Base-by-base conservation (phyloP, 2,113 vertebrate genomes). In the Tragelaphus imberbis region DNA sequence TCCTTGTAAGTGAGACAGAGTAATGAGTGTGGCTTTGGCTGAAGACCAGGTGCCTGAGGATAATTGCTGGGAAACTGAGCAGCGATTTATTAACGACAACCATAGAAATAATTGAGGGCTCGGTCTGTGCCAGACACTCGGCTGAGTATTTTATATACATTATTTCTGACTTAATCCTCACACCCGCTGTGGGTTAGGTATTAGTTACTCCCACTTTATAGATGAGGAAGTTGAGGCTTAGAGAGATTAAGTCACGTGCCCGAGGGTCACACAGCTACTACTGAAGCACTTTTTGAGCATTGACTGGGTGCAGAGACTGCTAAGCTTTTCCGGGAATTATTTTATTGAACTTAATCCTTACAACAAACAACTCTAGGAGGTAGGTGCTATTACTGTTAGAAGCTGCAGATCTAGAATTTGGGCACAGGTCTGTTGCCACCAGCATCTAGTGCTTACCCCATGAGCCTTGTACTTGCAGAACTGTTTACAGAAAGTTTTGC, bases 201-300 rank as follows among this genome's bases (percentile, higher is more conserved):
- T 80, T 63, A 49, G 71, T 96, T 94, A 75, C 30, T 13, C 75
- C 49, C 25, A 63, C 77, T 95, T 93, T 87, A 53, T 55, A 49
- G 75, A 84, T 93, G 82, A 97, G 82, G 90, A 97, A 93, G 86
- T 89, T 49, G 86, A 94, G 88, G 81, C 47, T 95, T 95, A 82
- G 75, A 68, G 55, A 84, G 58, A 94, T 96, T 82, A 97, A 94
- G 16, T 85, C 84, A 94, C 80, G 87, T 90, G 47, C 17, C 33
- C 17, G 17, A 89, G 44, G 44, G 51, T 90, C 86, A 93, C 84
- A 71, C 9, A 16, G 68, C 28, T 71, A 28, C 68, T 92, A 49
- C 59, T 80, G 65, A 90, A 71, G 79, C 25, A 51, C 75, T 71
- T 95, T 92, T 33, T 68, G 80, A 71, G 81, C 80, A 63, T 28